Evolutionary conservation across 2,797 vertebrate species (phyloP), one percentile per base, ranked within the genome.

Genomic region (Gambelia wislizenii): DNA sequence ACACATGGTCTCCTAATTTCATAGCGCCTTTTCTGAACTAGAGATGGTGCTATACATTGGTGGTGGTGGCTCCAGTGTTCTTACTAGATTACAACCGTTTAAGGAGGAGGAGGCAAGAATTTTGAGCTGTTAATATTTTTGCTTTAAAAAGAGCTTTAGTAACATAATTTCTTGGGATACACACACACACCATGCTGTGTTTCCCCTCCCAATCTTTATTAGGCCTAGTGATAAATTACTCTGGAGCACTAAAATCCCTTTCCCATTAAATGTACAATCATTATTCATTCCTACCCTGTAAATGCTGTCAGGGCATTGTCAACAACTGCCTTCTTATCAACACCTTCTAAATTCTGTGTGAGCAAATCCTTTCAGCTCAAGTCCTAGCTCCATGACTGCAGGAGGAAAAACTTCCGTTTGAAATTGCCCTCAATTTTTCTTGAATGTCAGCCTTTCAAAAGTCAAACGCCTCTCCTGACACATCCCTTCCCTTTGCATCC

Each of bases 161-260:
- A 81, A 72, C 80, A 72, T 79, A 3, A 36, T 83, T 61, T 83
- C 22, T 86, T 36, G 76, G 54, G 54, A 13, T 69, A 70, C 81
- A 18, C n/a, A 14, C 13, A 39, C 49, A 52, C n/a, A 30, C 20
- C 14, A 13, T 56, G 4, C 14, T 79, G 0, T 0, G 54, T 77
- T 89, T 44, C 27, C 52, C 93, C 82, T 84, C 86, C 0, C 3
- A 81, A 54, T 90, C 1, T 90, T 74, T 85, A 89, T 84, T 52
- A 90, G 70, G 78, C 83, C n/a, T 84, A 61, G 42, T 10, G 30
- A 56, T 84, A 83, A 79, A 72, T 92, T 84, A 90, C 2, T 85
- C 10, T 87, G 90, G 61, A 74, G 83, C 88, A 88, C 85, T 86
- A 59, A 91, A 90, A 90, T 77, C 76, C 78, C 54, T 67, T 75